Evolutionary conservation across 2,113 vertebrate species (phyloP).

Genomic region (Pluvialis apricaria): DNA sequence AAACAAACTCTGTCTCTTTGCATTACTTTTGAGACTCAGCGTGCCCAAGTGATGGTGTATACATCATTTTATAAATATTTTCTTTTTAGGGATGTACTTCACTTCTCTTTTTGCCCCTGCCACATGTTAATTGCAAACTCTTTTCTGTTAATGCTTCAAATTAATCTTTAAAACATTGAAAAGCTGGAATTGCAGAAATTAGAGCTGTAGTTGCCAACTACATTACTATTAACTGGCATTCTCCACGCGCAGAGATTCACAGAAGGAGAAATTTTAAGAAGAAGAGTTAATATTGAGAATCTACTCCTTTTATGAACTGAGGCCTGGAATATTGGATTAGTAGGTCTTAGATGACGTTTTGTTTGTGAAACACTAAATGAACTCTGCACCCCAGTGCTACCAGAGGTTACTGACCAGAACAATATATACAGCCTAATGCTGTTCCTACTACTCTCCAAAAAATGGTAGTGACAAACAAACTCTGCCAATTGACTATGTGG

Average conservation of each 20-base stretch:
- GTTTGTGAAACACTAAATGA: not conserved
- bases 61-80: conserved; percentile 26
- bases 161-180: not conserved
- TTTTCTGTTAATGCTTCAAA: conserved; percentile 23
- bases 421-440: not conserved
- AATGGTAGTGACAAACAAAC: not conserved
- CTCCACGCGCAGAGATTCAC: not conserved
- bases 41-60: conserved; percentile 40
- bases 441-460: not conserved
- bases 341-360: not conserved
- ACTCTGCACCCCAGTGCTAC: not conserved
- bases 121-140: conserved; percentile 29
- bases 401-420: not conserved
- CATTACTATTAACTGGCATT: not conserved
- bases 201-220: not conserved
- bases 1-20: conserved; percentile 55
- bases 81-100: not conserved
- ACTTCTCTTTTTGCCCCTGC: not conserved
- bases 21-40: conserved; percentile 14
- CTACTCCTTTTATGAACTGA: not conserved
- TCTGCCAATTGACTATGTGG: not conserved
- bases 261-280: not conserved
- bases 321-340: not conserved
- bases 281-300: not conserved
- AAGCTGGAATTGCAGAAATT: not conserved